Evolutionary conservation across 2,113 vertebrate species (phyloP).

Genomic region (Heterochromis multidens): DNA sequence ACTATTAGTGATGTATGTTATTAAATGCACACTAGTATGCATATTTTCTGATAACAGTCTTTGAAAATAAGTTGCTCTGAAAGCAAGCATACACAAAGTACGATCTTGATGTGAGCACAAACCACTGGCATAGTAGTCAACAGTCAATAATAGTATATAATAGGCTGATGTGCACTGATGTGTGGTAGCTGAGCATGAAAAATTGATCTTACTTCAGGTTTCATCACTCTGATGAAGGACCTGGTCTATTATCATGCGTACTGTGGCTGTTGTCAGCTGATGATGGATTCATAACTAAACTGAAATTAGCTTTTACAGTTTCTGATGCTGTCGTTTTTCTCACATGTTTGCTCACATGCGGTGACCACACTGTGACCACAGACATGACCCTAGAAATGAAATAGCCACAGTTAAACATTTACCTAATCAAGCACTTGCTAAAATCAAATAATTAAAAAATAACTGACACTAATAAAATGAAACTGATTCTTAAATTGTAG

Average conservation of each 20-base stretch:
- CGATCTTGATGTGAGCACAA: no score
- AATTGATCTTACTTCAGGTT: neutral
- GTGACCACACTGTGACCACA: neutral
- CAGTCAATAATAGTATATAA: neutral
- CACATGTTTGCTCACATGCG: rapidly evolving
- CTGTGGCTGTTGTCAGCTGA: rapidly evolving
- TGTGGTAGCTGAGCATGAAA: neutral
- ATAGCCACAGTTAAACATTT: neutral
- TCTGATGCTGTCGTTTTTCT: neutral
- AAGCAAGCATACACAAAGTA: neutral
- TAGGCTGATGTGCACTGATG: neutral
- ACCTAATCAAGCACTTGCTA: neutral
- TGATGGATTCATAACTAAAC: neutral
- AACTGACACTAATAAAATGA: neutral
- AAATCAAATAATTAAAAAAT: neutral
- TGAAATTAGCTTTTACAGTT: neutral
- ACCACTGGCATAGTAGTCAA: neutral
- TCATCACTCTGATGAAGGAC: neutral
- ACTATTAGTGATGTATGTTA: neutral
- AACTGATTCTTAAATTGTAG: neutral
- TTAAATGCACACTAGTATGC: neutral
- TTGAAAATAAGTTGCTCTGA: neutral
- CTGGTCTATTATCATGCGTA: neutral
- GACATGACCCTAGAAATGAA: rapidly evolving
- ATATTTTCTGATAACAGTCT: neutral